Evolutionary conservation across 2,797 vertebrate genomes (phyloP).

Genomic region (Argentina silus): DNA sequence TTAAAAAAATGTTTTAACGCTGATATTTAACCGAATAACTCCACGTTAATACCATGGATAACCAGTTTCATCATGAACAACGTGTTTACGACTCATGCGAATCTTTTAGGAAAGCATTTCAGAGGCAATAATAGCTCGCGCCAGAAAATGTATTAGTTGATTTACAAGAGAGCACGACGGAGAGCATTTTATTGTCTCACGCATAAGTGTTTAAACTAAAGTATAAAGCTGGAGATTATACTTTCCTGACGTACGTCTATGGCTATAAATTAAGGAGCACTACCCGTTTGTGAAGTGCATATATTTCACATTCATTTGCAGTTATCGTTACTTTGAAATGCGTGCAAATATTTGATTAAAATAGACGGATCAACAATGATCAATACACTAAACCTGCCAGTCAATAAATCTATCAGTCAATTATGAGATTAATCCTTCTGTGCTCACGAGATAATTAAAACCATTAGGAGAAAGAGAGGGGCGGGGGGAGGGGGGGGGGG

Average conservation of each 20-base stretch:
- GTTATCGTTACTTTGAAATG: slow-evolving; percentile 57
- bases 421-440: slow-evolving; percentile 48
- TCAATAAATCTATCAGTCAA: slow-evolving; percentile 68
- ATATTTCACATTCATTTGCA: slow-evolving; percentile 59
- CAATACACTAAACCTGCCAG: slow-evolving; percentile 54
- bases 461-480: neutral
- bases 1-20: neutral
- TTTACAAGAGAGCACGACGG: slow-evolving; percentile 58
- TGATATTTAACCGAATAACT: neutral
- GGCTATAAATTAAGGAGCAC: slow-evolving; percentile 60
- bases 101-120: slow-evolving; percentile 51
- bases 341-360: slow-evolving; percentile 51
- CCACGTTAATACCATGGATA: neutral
- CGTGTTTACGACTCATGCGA: slow-evolving; percentile 52
- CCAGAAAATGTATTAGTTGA: slow-evolving; percentile 65
- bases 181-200: slow-evolving; percentile 68
- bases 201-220: slow-evolving; percentile 66
- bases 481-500: no score
- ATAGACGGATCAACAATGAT: slow-evolving; percentile 63
- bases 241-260: slow-evolving; percentile 61
- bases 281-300: slow-evolving; percentile 49
- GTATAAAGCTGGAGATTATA: slow-evolving; percentile 34
- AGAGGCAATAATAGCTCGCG: slow-evolving; percentile 43
- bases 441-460: slow-evolving; percentile 22
- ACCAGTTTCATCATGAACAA: slow-evolving; percentile 57